Evolutionary conservation across 2,113 vertebrate genomes (phyloP), one percentile per base, ranked within the genome.

Genomic region (Ctenodactylus gundi): DNA sequence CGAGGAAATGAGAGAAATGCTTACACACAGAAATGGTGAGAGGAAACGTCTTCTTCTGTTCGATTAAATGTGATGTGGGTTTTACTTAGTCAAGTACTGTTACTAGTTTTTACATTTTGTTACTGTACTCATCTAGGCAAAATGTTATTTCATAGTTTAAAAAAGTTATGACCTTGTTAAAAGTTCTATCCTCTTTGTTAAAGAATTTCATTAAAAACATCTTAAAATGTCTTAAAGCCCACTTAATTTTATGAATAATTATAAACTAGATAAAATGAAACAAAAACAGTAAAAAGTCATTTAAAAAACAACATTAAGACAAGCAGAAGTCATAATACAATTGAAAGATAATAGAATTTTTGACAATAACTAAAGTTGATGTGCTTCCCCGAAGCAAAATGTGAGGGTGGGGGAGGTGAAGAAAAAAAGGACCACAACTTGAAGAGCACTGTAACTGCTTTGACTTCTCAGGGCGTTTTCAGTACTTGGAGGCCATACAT

Each of bases 1-100:
- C 65, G 99, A 99, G 96, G 99, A 99, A 98, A 98, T 99, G 98
- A 98, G 99, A 98, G 99, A 99, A 98, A 99, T 99, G 99, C 98
- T 99, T 96, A 98, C 99, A 34, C 98, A 99, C 97, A 99, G 98
- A 98, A 98, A 98, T 96, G 99, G 99, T 99, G 97, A 99, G 98
- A 97, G 96, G 67, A 95, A 97, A 94, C 87, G n/a, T 65, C 81
- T 94, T 10, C 6, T n/a, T 75, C 72, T 31, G 39, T 97, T 97
- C 95, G 27, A 97, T 95, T 97, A 98, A 86, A 91, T 94, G 60
- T 90, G 90, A 86, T 7, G 68, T n/a, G 62, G 41, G 36, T 94
- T 97, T 86, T 96, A 86, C 70, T 21, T 55, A 85, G 81, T 90
- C 92, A 96, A 34, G 91, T 90, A 92, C 21, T 95, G 68, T 67